phyloP scores from a whole-genome alignment of 2,797 vertebrate genomes.

The Sebastes reedi region DNA sequence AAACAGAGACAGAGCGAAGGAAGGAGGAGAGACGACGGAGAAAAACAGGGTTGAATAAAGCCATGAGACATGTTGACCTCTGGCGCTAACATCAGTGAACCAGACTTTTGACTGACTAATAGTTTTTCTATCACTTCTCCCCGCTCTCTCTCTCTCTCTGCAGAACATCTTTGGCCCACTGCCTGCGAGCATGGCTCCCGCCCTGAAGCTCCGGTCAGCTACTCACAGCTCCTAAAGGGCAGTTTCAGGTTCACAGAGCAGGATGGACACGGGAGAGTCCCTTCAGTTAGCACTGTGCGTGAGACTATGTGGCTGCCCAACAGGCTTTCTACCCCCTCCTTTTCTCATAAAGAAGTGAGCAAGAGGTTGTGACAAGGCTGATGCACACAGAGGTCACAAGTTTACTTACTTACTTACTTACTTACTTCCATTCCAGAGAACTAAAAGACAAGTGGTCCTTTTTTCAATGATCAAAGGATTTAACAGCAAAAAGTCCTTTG shows the following conservation, averaged over 20 bases:
- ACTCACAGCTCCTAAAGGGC: slow-evolving; percentile 52
- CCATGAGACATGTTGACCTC: slow-evolving; percentile 24
- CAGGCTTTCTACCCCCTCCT: background rate
- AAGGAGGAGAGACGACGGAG: background rate
- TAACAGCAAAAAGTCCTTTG: background rate
- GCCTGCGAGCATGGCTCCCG: slow-evolving; percentile 8
- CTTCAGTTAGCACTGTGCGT: background rate
- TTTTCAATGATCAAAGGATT: background rate
- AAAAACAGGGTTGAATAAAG: background rate
- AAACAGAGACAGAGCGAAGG: background rate
- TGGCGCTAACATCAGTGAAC: slow-evolving; percentile 37
- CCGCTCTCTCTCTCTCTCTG: background rate
- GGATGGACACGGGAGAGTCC: background rate
- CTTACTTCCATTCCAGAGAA: background rate
- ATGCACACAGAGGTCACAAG: slow-evolving; percentile 13
- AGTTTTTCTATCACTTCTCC: background rate
- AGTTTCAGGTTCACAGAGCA: slow-evolving; percentile 46
- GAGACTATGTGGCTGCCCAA: background rate
- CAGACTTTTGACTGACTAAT: slow-evolving; percentile 36
- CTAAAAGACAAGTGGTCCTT: background rate
- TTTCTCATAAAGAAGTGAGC: slow-evolving; percentile 20
- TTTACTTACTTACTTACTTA: no score
- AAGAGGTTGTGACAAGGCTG: slow-evolving; percentile 41
- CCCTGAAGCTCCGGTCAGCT: slow-evolving; percentile 22
- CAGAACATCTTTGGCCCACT: background rate